A percentile compares a stretch with the other conserved stretches of the same genome.
phyloP scores from a whole-genome alignment of 2,888 invertebrate genomes.

The Polydesmus complanatus region DNA sequence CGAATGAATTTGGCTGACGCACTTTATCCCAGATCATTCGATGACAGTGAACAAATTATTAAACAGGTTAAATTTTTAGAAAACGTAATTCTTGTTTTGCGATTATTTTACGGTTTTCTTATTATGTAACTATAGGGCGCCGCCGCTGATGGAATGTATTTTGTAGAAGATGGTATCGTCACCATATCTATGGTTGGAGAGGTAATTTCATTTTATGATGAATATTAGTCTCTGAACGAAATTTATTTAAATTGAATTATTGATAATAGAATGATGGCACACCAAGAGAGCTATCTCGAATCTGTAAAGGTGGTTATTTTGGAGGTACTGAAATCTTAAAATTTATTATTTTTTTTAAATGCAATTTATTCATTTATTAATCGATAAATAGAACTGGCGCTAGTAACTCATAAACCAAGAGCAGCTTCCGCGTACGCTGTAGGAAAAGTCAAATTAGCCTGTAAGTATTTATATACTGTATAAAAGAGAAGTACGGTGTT shows the following conservation, averaged over 20 bases:
- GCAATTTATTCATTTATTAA: too few relatives aligned
- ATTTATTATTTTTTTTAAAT: too few relatives aligned
- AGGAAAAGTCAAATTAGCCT: slow-evolving; percentile 79
- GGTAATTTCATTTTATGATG: slow-evolving; percentile 23
- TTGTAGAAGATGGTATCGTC: slow-evolving; percentile 83
- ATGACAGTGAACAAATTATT: slow-evolving; percentile 70
- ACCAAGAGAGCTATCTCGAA: slow-evolving; percentile 33
- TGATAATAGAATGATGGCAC: slow-evolving; percentile 15
- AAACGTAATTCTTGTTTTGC: background rate
- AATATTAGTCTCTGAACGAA: background rate
- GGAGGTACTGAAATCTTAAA: slow-evolving; percentile 42
- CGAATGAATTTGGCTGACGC: slow-evolving; percentile 96
- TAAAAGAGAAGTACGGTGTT: too few relatives aligned
- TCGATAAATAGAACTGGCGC: slow-evolving; percentile 56
- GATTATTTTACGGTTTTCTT: background rate
- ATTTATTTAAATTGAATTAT: background rate
- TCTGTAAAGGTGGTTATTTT: slow-evolving; percentile 66
- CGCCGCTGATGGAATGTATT: slow-evolving; percentile 94
- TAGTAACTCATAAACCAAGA: slow-evolving; percentile 92
- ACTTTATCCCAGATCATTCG: slow-evolving; percentile 61
- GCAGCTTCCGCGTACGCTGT: slow-evolving; percentile 65
- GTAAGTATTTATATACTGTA: slow-evolving; percentile 60
- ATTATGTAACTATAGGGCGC: slow-evolving; percentile 44
- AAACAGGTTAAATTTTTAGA: slow-evolving; percentile 45
- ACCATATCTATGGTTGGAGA: slow-evolving; percentile 76